Evolutionary conservation across 2,888 invertebrate genomes (phyloP).

Genomic region (Biston betularia): DNA sequence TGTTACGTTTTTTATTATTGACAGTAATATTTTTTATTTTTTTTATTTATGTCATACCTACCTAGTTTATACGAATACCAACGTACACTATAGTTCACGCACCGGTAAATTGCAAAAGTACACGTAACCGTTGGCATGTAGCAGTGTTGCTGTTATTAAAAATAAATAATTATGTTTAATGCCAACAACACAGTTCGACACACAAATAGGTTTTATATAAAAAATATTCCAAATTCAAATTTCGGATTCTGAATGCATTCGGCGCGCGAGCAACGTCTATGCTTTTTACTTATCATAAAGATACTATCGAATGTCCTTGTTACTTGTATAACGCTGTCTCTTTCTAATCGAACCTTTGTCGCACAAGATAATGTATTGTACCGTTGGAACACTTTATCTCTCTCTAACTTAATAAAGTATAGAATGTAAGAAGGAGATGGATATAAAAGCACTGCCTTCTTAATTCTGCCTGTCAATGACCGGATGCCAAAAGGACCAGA

Average conservation of each 20-base stretch:
- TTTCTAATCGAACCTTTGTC: constrained; percentile 58
- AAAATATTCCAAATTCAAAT: constrained; percentile 39
- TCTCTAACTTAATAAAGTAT: constrained; percentile 41
- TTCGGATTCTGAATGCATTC: constrained; percentile 57
- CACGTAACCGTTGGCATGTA: constrained; percentile 58
- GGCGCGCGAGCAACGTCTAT: constrained; percentile 66
- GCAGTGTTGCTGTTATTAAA: constrained; percentile 60
- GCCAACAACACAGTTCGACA: constrained; percentile 43
- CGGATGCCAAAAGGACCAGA: constrained; percentile 75
- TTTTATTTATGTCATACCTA: constrained; percentile 3
- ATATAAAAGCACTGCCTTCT: constrained; percentile 63
- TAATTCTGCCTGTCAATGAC: constrained; percentile 80
- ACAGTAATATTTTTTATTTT: background rate
- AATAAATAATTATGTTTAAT: constrained; percentile 45
- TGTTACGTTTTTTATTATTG: background rate
- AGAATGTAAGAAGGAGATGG: constrained; percentile 56
- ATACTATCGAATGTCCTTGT: constrained; percentile 55
- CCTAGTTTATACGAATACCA: constrained; percentile 39
- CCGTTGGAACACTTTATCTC: constrained; percentile 71
- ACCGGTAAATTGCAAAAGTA: constrained; percentile 58
- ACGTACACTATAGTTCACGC: constrained; percentile 42
- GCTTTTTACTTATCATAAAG: constrained; percentile 61
- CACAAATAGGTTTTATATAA: constrained; percentile 33
- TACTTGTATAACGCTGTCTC: constrained; percentile 55
- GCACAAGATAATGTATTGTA: constrained; percentile 65